Conservation (phyloP, 2,888 invertebrate genomes). For the Cephus rjabovi region DNA sequence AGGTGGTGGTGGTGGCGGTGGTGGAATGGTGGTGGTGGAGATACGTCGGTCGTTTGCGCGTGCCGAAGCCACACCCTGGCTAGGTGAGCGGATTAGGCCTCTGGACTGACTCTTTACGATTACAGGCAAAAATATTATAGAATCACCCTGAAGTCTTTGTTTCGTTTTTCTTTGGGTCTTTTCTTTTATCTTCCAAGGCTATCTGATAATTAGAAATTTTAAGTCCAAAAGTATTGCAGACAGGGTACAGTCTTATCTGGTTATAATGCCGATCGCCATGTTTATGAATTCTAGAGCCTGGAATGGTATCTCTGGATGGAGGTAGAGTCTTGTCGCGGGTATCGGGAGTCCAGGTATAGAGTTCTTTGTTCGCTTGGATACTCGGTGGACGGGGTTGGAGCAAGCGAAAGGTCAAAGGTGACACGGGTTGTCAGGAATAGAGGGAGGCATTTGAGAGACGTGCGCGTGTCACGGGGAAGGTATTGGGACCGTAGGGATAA, state of each 20-base stretch:
- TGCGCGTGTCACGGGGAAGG: background rate
- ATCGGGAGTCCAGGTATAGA: background rate
- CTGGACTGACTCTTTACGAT: background rate
- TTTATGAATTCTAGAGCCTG: background rate
- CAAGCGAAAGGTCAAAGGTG: background rate
- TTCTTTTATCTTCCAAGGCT: background rate
- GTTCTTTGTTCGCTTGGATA: background rate
- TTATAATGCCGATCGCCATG: no score
- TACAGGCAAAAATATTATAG: background rate
- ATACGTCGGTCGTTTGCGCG: slow-evolving; percentile 24
- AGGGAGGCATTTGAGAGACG: background rate
- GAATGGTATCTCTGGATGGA: background rate
- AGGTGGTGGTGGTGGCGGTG: slow-evolving; percentile 20
- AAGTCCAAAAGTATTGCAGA: no score
- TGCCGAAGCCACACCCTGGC: slow-evolving; percentile 34
- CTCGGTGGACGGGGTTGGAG: background rate
- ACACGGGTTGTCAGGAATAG: background rate
- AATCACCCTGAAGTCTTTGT: background rate
- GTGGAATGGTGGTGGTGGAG: slow-evolving; percentile 20
- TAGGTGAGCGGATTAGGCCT: slow-evolving; percentile 6
- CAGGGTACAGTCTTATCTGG: no score
- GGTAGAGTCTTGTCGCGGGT: background rate
- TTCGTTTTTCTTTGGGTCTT: background rate
- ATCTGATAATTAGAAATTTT: background rate
- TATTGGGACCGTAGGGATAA: background rate